phyloP scores from a whole-genome alignment of 2,888 invertebrate species.

The Chydorus sphaericus region DNA sequence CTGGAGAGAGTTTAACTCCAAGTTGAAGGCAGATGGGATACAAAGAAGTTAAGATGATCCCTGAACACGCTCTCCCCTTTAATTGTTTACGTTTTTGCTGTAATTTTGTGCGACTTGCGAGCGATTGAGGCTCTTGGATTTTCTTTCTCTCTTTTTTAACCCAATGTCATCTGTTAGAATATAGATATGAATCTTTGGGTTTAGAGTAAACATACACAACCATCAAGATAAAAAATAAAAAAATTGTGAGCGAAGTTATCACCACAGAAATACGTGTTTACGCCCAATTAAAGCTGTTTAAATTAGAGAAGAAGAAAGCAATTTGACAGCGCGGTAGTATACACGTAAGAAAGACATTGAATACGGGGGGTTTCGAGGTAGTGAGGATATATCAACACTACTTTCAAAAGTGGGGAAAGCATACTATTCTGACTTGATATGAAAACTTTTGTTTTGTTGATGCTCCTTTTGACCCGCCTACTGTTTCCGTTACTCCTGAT shows the following conservation, averaged over 20 bases:
- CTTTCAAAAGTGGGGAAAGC: background rate
- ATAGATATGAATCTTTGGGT: constrained; percentile 6
- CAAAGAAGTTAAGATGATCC: background rate
- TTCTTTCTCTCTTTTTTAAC: no score
- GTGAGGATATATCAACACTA: background rate
- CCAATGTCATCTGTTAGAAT: constrained; percentile 8
- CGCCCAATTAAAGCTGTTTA: no score
- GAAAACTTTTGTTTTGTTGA: no score
- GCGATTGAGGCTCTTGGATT: background rate
- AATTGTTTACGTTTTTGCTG: background rate
- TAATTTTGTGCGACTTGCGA: background rate
- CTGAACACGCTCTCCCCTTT: background rate
- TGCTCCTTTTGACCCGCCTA: no score
- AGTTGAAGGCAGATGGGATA: no score
- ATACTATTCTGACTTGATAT: background rate
- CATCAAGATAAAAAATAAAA: background rate
- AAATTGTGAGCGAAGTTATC: background rate
- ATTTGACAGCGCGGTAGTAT: background rate
- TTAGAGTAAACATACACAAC: constrained; percentile 7
- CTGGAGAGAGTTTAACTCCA: no score
- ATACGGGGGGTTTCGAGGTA: background rate
- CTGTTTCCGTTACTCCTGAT: no score
- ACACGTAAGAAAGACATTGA: background rate
- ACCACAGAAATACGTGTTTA: no score
- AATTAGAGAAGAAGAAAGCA: background rate